Base-by-base conservation (phyloP, 1,140 invertebrate species). In the Aphaenogaster rudis region DNA sequence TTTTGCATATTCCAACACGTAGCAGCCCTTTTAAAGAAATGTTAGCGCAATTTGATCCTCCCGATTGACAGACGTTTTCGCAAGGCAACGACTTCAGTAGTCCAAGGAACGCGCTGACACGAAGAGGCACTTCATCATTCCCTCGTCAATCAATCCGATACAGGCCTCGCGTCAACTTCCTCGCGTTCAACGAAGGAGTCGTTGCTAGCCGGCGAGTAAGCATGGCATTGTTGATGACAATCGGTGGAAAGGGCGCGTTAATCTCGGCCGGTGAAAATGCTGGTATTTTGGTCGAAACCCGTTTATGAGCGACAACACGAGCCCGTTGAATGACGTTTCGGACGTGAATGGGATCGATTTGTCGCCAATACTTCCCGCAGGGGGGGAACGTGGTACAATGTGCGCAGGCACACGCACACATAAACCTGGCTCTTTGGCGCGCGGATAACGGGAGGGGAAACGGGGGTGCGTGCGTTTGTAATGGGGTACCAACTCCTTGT, bases 271-370 rank as follows among this genome's bases (percentile, higher is more conserved):
- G 4, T 15, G 69, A 90, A 85, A 90, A 92, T 88, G 66, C 59
- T 67, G 67, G 82, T 93, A 93, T 93, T 93, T 93, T 92, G 93
- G 86, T 88, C 88, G 36, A 67, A 87, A 92, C 89, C 92, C 91
- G 88, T 93, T 93, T 93, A 87, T 84, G 42, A 90, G 78, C 64
- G 91, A 93, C 93, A 93, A 93, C 92, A 93, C 86, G 88, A 80
- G 61, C 39, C 77, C 17, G 64, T n/a, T 92, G 92, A 93, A 93
- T 93, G 92, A 90, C 71, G 45, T 33, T 28, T 66, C 8, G 59
- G 42, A 61, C 21, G 69, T 91, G 91, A 93, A 93, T 93, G 87
- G 87, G 84, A 93, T 92, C 92, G 92, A 93, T 93, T 93, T 93
- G 92, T 93, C 93, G 88, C 85, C 88, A 79, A 90, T 86, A 39